Percentiles rank a stretch among this genome's conserved stretches.
Conservation (phyloP, 2,113 vertebrate genomes). For the Oryzias javanicus region DNA sequence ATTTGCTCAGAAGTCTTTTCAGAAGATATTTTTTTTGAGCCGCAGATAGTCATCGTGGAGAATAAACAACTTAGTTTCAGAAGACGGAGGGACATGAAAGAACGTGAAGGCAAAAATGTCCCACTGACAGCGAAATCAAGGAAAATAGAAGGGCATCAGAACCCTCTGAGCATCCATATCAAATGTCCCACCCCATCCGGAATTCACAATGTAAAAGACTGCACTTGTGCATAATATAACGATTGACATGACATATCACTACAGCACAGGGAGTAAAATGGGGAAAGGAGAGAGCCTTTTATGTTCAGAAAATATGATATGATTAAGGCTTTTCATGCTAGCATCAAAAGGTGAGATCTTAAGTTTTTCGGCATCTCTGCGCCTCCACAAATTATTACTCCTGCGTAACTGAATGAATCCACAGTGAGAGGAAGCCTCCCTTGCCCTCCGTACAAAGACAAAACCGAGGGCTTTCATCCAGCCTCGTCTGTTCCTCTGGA, state of each 20-base stretch:
- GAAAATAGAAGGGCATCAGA: slow-evolving; percentile 74
- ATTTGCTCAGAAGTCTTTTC: slow-evolving; percentile 75
- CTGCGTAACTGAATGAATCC: slow-evolving; percentile 62
- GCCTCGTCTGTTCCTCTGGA: slow-evolving; percentile 60
- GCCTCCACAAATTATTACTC: slow-evolving; percentile 61
- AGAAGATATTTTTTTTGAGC: slow-evolving; percentile 69
- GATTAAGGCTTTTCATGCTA: slow-evolving; percentile 68
- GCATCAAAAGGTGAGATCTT: slow-evolving; percentile 70
- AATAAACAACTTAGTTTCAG: slow-evolving; percentile 76
- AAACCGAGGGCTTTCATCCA: slow-evolving; percentile 30
- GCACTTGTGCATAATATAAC: slow-evolving; percentile 68
- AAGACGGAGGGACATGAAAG: slow-evolving; percentile 69
- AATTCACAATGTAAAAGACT: slow-evolving; percentile 62
- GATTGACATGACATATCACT: slow-evolving; percentile 68
- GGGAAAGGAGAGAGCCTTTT: slow-evolving; percentile 54
- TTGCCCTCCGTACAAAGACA: slow-evolving; percentile 61
- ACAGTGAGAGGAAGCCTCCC: slow-evolving; percentile 45
- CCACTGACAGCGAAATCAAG: slow-evolving; percentile 70
- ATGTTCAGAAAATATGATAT: slow-evolving; percentile 67
- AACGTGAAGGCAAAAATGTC: slow-evolving; percentile 61
- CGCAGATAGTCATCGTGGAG: slow-evolving; percentile 70
- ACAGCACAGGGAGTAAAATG: slow-evolving; percentile 53
- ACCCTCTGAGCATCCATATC: slow-evolving; percentile 64
- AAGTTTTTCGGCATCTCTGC: slow-evolving; percentile 51
- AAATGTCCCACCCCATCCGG: slow-evolving; percentile 58